Conservation (phyloP, 35 echinoderm and acorn worm genomes). For the Eucidaris tribuloides region DNA sequence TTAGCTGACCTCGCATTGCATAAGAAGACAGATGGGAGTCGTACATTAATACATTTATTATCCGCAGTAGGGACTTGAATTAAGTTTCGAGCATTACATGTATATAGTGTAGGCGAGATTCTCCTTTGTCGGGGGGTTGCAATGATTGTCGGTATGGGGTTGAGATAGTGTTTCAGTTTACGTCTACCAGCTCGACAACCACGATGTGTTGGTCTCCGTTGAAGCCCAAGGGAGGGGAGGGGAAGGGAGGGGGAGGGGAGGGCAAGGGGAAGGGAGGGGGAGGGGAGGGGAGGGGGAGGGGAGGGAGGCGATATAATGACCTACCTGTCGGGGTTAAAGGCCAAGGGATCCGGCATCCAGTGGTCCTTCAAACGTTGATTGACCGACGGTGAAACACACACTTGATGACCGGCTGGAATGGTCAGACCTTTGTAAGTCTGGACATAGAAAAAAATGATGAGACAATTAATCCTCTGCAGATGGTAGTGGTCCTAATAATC, state of each 20-base stretch:
- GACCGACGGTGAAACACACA: slow-evolving; percentile 65
- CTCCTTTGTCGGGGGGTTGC: not conserved
- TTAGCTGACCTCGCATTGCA: not conserved
- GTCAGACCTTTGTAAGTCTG: slow-evolving; percentile 52
- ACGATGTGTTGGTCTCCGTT: not conserved
- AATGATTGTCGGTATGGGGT: not conserved
- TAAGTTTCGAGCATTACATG: not conserved
- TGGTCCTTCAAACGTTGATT: slow-evolving; percentile 64
- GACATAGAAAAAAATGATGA: not conserved
- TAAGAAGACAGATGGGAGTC: not conserved
- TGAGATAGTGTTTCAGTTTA: not conserved
- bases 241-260: no score
- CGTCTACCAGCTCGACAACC: not conserved
- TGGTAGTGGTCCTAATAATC: no score
- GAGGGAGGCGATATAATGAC: no score
- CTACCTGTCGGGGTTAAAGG: slow-evolving; percentile 63
- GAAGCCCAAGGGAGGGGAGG: no score
- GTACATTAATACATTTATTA: not conserved
- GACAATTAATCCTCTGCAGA: no score
- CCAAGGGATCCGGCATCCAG: slow-evolving; percentile 48
- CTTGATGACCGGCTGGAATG: slow-evolving; percentile 67
- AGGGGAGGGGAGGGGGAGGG: no score
- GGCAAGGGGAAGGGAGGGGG: no score
- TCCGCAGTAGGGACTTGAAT: not conserved
- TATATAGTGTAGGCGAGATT: not conserved